Evolutionary conservation across 2,797 vertebrate species (phyloP), one percentile per base, ranked within the genome.

Genomic region (Lagocephalus sceleratus): DNA sequence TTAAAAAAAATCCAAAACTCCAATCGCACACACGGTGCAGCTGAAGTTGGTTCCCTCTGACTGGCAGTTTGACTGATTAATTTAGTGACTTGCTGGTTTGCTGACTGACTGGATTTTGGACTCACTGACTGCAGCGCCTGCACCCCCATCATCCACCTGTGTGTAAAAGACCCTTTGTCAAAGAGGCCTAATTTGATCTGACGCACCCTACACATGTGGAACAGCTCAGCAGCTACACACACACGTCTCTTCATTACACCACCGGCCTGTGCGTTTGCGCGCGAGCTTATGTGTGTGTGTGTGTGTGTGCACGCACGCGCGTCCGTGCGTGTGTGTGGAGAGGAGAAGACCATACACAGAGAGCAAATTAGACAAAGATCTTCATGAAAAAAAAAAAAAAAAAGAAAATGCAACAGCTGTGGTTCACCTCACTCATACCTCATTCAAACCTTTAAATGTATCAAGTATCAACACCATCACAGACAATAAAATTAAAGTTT

Each of bases 161-260:
- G 83, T 78, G 80, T 84, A 90, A 89, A 91, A 86, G 86, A 66
- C 71, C 79, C 85, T 90, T 90, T 90, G 89, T 90, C 85, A 86
- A 63, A 50, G 26, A 63, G 66, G 74, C 73, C 85, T 91, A 87
- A 89, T 88, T 86, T 86, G 82, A 91, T 85, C 82, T 85, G 90
- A 90, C 81, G 63, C 81, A 71, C 81, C 71, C 81, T 77, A 70
- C 89, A 90, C 90, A 91, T 90, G 89, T 91, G 89, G 87, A 90
- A 90, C 85, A 87, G 88, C 86, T 92, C 88, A 90, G 79, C 73
- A 57, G 75, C 73, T 73, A 70, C 65, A 73, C 71, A 82, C 71
- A 82, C 81, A 69, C 76, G 73, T 69, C 67, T 51, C 55, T 61
- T 78, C 79, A 79, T 84, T 85, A 78, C 59, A 48, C 44, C 2